Percentiles rank a stretch among this genome's conserved stretches.
Evolutionary conservation across 1,140 invertebrate species (phyloP).

Genomic region (Batillaria attramentaria): DNA sequence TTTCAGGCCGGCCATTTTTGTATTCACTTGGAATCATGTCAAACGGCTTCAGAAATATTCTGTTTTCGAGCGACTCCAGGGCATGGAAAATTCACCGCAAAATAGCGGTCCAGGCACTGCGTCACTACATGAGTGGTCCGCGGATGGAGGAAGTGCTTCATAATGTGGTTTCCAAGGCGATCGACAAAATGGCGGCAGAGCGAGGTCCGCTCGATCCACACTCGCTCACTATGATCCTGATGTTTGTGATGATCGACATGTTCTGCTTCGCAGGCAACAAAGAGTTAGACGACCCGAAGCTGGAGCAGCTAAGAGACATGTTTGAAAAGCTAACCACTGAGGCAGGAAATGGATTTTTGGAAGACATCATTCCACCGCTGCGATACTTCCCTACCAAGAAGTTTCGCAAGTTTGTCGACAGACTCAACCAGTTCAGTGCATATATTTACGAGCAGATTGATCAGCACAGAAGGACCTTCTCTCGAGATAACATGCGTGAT

Average conservation of each 20-base stretch:
- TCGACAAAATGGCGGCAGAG: conserved; percentile 22
- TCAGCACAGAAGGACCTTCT: not conserved
- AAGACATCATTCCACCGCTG: not conserved
- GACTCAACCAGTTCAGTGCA: not conserved
- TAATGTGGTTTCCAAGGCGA: not conserved
- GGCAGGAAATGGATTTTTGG: not conserved
- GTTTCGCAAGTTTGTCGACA: not conserved
- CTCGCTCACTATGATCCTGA: not conserved
- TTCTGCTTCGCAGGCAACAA: conserved; percentile 8
- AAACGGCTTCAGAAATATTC: conserved; percentile 19
- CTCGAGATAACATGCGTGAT: conserved; percentile 5
- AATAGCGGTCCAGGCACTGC: conserved; percentile 20
- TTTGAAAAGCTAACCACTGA: not conserved
- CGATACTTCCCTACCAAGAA: conserved; percentile 5
- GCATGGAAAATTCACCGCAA: conserved; percentile 28
- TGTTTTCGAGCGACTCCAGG: not conserved
- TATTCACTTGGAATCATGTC: not conserved
- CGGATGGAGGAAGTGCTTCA: conserved; percentile 20
- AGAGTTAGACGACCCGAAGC: not conserved
- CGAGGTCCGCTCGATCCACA: not conserved
- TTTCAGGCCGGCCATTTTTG: not conserved
- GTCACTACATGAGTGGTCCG: conserved; percentile 18
- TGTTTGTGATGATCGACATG: conserved; percentile 6
- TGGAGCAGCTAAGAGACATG: not conserved
- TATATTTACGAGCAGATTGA: not conserved